phyloP scores from a whole-genome alignment of 2,113 vertebrate genomes.

The Anarhynchus alexandrinus region DNA sequence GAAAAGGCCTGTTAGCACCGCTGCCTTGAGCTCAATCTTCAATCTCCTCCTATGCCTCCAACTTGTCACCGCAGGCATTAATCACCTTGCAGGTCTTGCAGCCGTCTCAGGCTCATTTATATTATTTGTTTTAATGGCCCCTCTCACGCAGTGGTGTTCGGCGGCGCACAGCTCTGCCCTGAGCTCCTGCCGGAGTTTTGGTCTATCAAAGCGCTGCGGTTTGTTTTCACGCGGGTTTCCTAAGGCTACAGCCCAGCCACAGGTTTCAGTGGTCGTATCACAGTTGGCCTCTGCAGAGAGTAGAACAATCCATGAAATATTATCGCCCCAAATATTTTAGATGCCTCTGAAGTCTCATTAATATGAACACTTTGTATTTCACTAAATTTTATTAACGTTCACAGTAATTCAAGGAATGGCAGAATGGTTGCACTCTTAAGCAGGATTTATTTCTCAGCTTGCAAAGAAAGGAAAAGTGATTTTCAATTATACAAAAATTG shows the following conservation, averaged over 20 bases:
- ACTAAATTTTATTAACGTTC: conserved; percentile 10
- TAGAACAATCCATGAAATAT: neutral
- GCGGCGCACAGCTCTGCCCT: neutral
- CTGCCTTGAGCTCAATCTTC: conserved; percentile 63
- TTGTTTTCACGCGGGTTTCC: conserved; percentile 11
- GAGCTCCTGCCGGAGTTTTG: conserved; percentile 1
- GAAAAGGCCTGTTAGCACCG: conserved; percentile 62
- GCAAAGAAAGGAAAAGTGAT: conserved; percentile 26
- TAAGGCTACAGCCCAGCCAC: neutral
- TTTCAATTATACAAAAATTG: neutral
- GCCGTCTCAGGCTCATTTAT: conserved; percentile 38
- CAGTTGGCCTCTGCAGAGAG: neutral
- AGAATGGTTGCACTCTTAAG: neutral
- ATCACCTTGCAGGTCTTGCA: conserved; percentile 47
- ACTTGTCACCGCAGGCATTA: conserved; percentile 65
- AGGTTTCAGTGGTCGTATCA: neutral
- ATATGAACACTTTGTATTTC: neutral
- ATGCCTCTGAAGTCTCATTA: conserved; percentile 32
- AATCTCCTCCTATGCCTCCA: conserved; percentile 57
- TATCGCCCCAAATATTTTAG: conserved; percentile 22
- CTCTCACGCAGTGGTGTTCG: neutral
- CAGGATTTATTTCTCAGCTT: conserved; percentile 19
- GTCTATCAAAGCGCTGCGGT: neutral
- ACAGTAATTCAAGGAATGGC: neutral
- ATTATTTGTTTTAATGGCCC: conserved; percentile 29